phyloP scores from a whole-genome alignment of 2,113 vertebrate species.

The Erythrocebus patas region DNA sequence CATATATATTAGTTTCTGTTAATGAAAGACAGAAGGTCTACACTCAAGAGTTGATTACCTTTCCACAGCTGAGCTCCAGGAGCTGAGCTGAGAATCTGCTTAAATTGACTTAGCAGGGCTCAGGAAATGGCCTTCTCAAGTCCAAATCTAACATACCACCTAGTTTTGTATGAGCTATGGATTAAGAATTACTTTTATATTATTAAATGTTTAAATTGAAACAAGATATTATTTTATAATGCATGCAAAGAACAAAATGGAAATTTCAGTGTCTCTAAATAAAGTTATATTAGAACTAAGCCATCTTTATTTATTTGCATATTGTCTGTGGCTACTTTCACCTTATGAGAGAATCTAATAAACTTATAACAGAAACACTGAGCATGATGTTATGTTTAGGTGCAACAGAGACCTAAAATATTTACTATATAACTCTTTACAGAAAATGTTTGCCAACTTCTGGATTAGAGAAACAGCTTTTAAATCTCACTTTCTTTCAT shows the following conservation, averaged over 20 bases:
- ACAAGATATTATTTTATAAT: neutral
- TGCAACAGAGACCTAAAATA: neutral
- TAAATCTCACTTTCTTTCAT: neutral
- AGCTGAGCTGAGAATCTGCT: neutral
- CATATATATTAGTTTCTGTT: conserved; percentile 31
- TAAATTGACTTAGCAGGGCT: rapidly evolving
- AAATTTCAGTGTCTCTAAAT: neutral
- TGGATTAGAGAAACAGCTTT: too few species aligned
- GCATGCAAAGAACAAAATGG: neutral
- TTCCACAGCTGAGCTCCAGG: neutral
- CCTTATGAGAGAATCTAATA: neutral
- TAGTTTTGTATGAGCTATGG: neutral
- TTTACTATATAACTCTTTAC: neutral
- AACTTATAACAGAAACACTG: rapidly evolving
- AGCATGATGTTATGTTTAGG: too few species aligned
- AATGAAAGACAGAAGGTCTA: conserved; percentile 48
- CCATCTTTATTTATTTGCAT: rapidly evolving
- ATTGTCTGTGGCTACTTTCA: rapidly evolving
- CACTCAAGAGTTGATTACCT: neutral
- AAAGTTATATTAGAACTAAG: neutral
- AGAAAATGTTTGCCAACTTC: neutral
- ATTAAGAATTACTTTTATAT: neutral
- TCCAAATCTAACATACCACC: neutral
- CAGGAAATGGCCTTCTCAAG: neutral
- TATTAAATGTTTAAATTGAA: neutral